A percentile compares a stretch with the other conserved stretches of the same genome.
Conservation (phyloP, 2,888 invertebrate species). For the Drosophila flavopinicola region DNA sequence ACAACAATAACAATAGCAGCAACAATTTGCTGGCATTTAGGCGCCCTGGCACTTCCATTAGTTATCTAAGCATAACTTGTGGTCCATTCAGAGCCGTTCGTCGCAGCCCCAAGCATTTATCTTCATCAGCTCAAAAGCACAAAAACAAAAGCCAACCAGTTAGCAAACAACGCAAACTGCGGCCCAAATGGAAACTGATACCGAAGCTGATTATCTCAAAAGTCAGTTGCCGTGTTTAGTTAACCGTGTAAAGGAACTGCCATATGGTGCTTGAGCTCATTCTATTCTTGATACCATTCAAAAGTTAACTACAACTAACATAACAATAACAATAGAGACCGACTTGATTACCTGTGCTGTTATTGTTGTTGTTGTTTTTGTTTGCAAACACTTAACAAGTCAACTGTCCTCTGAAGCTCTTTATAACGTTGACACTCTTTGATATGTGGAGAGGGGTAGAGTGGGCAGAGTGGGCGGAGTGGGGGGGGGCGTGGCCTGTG, state of each 20-base stretch:
- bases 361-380: constrained; percentile 28
- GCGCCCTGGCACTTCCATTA: constrained; percentile 32
- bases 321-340: constrained; percentile 43
- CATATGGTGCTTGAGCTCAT: constrained; percentile 17
- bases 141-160: constrained; percentile 37
- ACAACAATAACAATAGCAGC: neutral
- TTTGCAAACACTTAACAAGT: constrained; percentile 54
- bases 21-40: constrained; percentile 14
- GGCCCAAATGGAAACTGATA: constrained; percentile 18
- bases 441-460: neutral
- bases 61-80: constrained; percentile 50
- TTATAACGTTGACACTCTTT: constrained; percentile 26
- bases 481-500: neutral
- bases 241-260: constrained; percentile 2
- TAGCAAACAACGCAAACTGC: constrained; percentile 6
- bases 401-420: constrained; percentile 34
- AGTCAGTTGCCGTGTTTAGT: constrained; percentile 21
- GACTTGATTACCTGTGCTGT: constrained; percentile 42
- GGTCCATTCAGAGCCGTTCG: constrained; percentile 17
- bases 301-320: constrained; percentile 32
- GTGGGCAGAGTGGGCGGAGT: neutral
- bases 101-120: constrained; percentile 34
- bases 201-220: constrained; percentile 30
- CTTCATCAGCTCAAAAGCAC: constrained; percentile 41
- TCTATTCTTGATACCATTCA: constrained; percentile 1